Evolutionary conservation across 2,797 vertebrate genomes (phyloP).

Genomic region (Micropoecilia bifurca): DNA sequence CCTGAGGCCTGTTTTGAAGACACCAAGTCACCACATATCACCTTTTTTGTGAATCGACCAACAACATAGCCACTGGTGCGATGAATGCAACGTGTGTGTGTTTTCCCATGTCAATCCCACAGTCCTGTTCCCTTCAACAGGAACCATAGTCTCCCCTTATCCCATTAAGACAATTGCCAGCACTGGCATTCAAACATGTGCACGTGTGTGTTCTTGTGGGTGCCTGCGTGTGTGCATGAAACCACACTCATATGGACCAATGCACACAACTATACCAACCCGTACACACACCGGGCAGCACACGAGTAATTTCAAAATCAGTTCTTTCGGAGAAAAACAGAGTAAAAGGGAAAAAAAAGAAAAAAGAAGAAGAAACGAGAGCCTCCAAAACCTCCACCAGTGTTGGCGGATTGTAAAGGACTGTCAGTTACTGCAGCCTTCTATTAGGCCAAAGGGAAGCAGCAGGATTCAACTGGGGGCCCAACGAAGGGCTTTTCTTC

Average conservation of each 20-base stretch:
- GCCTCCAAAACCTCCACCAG: slow-evolving; percentile 66
- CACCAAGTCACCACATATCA: slow-evolving; percentile 46
- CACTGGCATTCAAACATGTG: slow-evolving; percentile 64
- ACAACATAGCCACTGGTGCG: slow-evolving; percentile 41
- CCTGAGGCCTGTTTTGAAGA: slow-evolving; percentile 24
- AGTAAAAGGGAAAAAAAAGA: slow-evolving; percentile 33
- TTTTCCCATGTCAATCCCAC: slow-evolving; percentile 81
- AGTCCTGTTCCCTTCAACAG: slow-evolving; percentile 74
- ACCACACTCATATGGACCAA: slow-evolving; percentile 31
- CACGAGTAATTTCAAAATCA: slow-evolving; percentile 74
- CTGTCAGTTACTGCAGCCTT: slow-evolving; percentile 83
- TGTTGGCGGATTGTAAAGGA: slow-evolving; percentile 85
- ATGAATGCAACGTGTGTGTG: slow-evolving; percentile 57
- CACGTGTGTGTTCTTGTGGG: slow-evolving; percentile 19
- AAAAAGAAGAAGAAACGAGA: slow-evolving; percentile 50
- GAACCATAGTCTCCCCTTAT: slow-evolving; percentile 77
- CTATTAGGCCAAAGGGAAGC: slow-evolving; percentile 83
- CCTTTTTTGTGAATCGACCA: slow-evolving; percentile 42
- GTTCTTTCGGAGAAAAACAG: slow-evolving; percentile 56
- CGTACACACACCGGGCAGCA: slow-evolving; percentile 47
- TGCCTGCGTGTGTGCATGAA: not conserved
- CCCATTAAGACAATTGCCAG: slow-evolving; percentile 80
- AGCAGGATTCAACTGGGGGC: slow-evolving; percentile 86
- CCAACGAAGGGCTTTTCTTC: slow-evolving; percentile 89
- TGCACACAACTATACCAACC: slow-evolving; percentile 56